Evolutionary conservation across 2,113 vertebrate genomes (phyloP), one percentile per base, ranked within the genome.

Genomic region (Sorex araneus): DNA sequence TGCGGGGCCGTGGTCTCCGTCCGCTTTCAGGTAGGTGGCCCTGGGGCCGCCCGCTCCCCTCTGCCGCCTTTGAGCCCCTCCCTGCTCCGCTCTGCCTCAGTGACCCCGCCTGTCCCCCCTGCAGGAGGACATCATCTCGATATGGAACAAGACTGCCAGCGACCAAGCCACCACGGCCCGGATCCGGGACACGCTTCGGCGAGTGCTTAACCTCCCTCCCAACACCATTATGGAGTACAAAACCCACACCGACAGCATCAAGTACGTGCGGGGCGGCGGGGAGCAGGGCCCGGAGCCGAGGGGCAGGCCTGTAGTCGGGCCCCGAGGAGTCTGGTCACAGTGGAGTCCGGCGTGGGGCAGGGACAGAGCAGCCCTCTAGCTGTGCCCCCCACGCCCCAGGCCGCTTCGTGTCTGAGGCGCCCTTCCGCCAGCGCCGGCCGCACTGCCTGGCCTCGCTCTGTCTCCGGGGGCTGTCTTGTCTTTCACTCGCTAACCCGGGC

Each of bases 191-290:
- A 98, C 98, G 0, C 97, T 98, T 87, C 98, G 98, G 43, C 97
- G 98, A 60, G 98, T 98, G 95, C 98, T 98, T 94, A 98, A 98
- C 97, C 97, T 98, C 97, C 98, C 98, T 97, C 98, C 98, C 96
- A 98, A 98, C 97, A 98, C 98, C 97, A 98, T 98, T 94, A 98
- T 98, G 98, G 98, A 98, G 66, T 98, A 98, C 89, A 98, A 98
- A 97, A 98, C 98, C 47, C 98, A 98, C 98, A 98, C 98, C 7
- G 98, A 98, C 30, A 98, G 98, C 97, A 98, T 98, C 98, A 98
- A 98, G 98, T 98, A 98, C 47, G 98, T 98, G 94, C 71, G 95
- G 69, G 50, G 32, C 13, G 82, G 0, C 7, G 87, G 94, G 96
- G 95, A 34, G 3, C 30, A 19, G 84, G 66, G 78, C 96, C 97